Percentiles rank a stretch among this genome's conserved stretches.
phyloP scores from a whole-genome alignment of 2,797 vertebrate genomes.

The Schizothorax lantsangensis region DNA sequence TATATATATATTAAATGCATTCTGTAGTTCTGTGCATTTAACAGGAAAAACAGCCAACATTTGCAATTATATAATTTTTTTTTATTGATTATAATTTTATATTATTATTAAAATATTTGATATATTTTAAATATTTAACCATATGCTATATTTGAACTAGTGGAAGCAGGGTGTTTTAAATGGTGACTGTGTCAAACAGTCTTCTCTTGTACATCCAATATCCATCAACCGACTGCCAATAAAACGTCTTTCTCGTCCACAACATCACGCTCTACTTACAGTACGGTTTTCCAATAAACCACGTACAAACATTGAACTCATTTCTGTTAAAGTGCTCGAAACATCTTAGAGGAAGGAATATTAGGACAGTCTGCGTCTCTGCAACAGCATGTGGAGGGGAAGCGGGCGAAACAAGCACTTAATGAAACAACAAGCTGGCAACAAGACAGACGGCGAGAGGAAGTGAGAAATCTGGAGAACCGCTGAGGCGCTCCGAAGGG shows the following conservation, averaged over 20 bases:
- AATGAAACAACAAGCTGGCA: slow-evolving; percentile 15
- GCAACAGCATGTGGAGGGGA: slow-evolving; percentile 13
- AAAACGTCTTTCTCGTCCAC: slow-evolving; percentile 3
- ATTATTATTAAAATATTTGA: neutral
- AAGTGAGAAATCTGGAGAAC: slow-evolving; percentile 39
- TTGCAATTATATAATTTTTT: neutral
- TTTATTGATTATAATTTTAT: neutral
- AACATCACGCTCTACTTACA: slow-evolving; percentile 21
- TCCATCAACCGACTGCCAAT: slow-evolving; percentile 15
- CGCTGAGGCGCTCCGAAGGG: neutral
- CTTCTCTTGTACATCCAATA: neutral
- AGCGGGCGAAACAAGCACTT: neutral
- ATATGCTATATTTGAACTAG: neutral
- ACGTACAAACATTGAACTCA: slow-evolving; percentile 3
- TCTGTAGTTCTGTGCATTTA: neutral
- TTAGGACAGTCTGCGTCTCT: neutral
- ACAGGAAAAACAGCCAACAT: neutral
- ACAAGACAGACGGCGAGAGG: neutral
- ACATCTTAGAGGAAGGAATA: slow-evolving; percentile 7
- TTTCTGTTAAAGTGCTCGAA: slow-evolving; percentile 16
- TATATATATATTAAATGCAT: neutral
- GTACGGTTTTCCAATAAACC: slow-evolving; percentile 31
- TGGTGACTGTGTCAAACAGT: neutral
- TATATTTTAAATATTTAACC: neutral
- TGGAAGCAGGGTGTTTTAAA: neutral